Percentiles rank a stretch among this genome's conserved stretches.
These are phyloP conservation scores for Ctenodactylus gundi DNA, from an alignment of 2,113 vertebrate species.

Conservation along the genomic window DNA sequence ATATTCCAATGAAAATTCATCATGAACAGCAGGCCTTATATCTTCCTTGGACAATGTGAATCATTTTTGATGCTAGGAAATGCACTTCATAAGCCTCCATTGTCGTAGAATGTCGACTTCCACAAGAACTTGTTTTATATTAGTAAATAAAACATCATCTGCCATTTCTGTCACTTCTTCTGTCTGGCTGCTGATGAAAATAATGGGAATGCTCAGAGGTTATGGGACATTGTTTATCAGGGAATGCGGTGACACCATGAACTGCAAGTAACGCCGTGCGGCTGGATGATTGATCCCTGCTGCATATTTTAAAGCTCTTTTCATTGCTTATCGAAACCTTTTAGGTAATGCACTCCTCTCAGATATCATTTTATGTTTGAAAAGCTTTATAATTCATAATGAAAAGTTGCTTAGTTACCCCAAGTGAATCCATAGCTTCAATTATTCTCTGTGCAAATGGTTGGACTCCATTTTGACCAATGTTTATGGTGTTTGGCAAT, in stretches of 20 bases:
- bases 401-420: constrained; percentile 82
- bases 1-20: constrained; percentile 84
- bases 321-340: constrained; percentile 83
- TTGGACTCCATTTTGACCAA: constrained; percentile 84
- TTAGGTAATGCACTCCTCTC: constrained; percentile 83
- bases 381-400: constrained; percentile 88
- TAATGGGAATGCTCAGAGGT: constrained; percentile 82
- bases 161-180: constrained; percentile 86
- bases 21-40: constrained; percentile 77
- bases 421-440: constrained; percentile 82
- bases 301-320: constrained; percentile 82
- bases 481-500: constrained; percentile 88
- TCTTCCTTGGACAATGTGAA: constrained; percentile 82
- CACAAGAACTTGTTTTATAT: constrained; percentile 83
- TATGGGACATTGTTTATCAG: constrained; percentile 84
- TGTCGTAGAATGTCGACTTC: constrained; percentile 79
- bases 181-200: constrained; percentile 81
- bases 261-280: constrained; percentile 76
- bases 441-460: constrained; percentile 84
- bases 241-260: constrained; percentile 77
- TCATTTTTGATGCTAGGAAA: constrained; percentile 82
- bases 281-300: constrained; percentile 82
- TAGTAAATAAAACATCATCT: constrained; percentile 87
- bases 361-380: constrained; percentile 83
- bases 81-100: constrained; percentile 79